These are phyloP conservation scores for Genyomyrus donnyi DNA, from an alignment of 2,113 vertebrate species.

Conservation along the genomic window DNA sequence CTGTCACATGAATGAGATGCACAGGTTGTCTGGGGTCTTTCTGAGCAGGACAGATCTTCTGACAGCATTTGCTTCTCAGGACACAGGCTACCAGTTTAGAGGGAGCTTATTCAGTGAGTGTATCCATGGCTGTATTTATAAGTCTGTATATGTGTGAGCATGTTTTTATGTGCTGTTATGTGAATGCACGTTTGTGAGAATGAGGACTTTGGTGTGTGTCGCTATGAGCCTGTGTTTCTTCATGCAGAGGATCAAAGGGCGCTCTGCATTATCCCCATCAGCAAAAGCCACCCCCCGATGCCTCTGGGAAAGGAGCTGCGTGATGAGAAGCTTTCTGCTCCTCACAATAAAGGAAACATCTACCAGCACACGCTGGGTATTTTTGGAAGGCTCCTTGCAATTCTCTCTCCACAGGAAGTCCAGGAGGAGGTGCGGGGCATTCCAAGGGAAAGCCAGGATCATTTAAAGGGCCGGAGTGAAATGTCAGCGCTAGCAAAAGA, in stretches of 20 bases:
- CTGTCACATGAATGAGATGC: not conserved
- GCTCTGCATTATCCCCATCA: not conserved
- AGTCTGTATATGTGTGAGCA: not conserved
- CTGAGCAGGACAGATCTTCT: not conserved
- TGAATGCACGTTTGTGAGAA: not conserved
- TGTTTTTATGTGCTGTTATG: not conserved
- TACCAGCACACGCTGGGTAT: constrained; percentile 34
- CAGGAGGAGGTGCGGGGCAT: constrained; percentile 3
- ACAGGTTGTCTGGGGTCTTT: not conserved
- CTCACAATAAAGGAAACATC: constrained; percentile 40
- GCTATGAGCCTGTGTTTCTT: not conserved
- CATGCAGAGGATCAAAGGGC: not conserved
- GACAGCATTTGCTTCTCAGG: not conserved
- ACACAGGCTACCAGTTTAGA: not conserved
- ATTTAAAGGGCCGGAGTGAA: not conserved
- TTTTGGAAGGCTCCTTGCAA: constrained; percentile 16
- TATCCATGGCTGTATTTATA: not conserved
- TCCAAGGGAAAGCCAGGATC: constrained; percentile 14
- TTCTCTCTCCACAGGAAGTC: constrained; percentile 20
- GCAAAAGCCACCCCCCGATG: not conserved
- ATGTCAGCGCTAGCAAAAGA: not conserved
- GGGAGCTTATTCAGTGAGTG: not conserved
- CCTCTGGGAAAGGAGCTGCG: not conserved
- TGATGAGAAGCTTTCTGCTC: constrained; percentile 3
- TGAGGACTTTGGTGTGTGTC: not conserved